These are phyloP conservation scores for Phyto melanocephala DNA, from an alignment of 2,888 invertebrate genomes.

Conservation along the genomic window DNA sequence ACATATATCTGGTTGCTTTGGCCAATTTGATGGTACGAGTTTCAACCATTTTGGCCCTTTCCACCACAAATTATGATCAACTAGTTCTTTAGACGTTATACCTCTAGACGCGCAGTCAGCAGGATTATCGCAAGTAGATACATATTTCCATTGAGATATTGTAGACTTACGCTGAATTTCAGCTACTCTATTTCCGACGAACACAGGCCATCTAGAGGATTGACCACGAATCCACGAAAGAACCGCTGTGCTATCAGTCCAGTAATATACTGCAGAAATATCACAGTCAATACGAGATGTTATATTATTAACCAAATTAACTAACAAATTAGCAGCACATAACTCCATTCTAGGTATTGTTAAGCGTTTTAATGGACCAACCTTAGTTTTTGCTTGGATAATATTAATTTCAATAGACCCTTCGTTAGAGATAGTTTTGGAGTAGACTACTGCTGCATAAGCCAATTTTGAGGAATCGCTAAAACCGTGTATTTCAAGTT, in stretches of 20 bases:
- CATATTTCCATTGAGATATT: slow-evolving; percentile 12
- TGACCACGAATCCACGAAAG: slow-evolving; percentile 44
- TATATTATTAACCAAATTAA: slow-evolving; percentile 7
- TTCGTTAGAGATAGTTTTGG: slow-evolving; percentile 4
- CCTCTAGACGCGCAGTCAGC: slow-evolving; percentile 48
- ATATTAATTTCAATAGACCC: slow-evolving; percentile 51
- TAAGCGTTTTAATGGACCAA: slow-evolving; percentile 21
- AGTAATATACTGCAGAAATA: slow-evolving; percentile 17
- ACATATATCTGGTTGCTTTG: not conserved
- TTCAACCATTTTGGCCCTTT: not conserved
- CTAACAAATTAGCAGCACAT: slow-evolving; percentile 26
- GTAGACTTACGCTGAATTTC: slow-evolving; percentile 7
- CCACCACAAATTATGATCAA: not conserved
- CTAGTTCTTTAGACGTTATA: not conserved
- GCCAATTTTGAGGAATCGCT: slow-evolving; percentile 25
- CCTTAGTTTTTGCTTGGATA: slow-evolving; percentile 36
- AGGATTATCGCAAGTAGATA: not conserved
- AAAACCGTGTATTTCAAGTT: slow-evolving; percentile 34
- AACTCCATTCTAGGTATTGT: slow-evolving; percentile 27
- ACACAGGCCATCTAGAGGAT: slow-evolving; percentile 29
- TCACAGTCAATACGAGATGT: not conserved
- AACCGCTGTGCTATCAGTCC: slow-evolving; percentile 51
- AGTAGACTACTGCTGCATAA: slow-evolving; percentile 39
- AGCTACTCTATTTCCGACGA: slow-evolving; percentile 19
- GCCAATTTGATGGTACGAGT: not conserved